A percentile compares a stretch with the other conserved stretches of the same genome.
phyloP scores from a whole-genome alignment of 2,888 invertebrate species.

The Calameuta filiformis region DNA sequence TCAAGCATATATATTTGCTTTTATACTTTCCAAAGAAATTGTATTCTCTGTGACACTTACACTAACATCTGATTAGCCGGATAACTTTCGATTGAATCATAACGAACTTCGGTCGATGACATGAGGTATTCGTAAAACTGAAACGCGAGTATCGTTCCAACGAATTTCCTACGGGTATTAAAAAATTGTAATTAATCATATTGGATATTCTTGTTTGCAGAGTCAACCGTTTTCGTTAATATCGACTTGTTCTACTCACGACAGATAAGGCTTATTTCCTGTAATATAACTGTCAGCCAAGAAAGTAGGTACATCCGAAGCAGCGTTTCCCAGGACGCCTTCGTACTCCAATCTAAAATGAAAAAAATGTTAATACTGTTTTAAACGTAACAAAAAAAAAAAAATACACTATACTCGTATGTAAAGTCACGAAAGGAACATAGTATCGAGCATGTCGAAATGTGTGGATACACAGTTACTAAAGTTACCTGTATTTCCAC shows the following conservation, averaged over 20 bases:
- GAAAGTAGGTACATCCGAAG: slow-evolving; percentile 45
- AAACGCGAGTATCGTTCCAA: slow-evolving; percentile 52
- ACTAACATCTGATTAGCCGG: slow-evolving; percentile 38
- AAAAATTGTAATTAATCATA: not conserved
- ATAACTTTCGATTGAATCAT: slow-evolving; percentile 33
- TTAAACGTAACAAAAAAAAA: not conserved
- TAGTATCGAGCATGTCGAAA: not conserved
- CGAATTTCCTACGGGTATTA: slow-evolving; percentile 44
- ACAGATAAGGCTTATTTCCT: slow-evolving; percentile 54
- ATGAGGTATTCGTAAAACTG: slow-evolving; percentile 54
- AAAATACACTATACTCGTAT: not conserved
- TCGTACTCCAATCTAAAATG: slow-evolving; percentile 46
- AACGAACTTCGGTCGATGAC: slow-evolving; percentile 50
- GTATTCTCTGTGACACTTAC: slow-evolving; percentile 35
- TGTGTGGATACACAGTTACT: not conserved
- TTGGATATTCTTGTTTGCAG: not conserved
- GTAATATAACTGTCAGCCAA: slow-evolving; percentile 51
- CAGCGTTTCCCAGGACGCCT: slow-evolving; percentile 30
- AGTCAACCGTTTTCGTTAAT: not conserved
- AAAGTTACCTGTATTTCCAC: slow-evolving; percentile 55
- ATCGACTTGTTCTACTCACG: slow-evolving; percentile 44
- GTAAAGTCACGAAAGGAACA: not conserved
- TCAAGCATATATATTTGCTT: not conserved
- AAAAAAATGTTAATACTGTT: not conserved
- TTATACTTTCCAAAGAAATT: not conserved